Base-by-base conservation (phyloP, 2,888 invertebrate species). In the Chloroclysta siterata region DNA sequence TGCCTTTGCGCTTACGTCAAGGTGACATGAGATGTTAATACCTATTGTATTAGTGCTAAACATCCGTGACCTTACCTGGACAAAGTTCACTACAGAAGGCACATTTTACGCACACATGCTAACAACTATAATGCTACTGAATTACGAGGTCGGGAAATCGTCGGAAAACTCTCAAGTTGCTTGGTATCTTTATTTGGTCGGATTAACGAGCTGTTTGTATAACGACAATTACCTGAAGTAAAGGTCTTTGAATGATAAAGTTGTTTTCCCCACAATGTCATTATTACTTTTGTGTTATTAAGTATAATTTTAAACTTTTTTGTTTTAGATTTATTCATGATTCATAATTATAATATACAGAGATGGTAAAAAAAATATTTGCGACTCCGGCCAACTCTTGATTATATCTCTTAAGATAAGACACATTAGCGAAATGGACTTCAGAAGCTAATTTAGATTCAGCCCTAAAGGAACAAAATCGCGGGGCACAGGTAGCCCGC, bases 21-120 rank as follows among this genome's bases (percentile, higher is more conserved):
- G 92, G 91, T 90, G 92, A 92, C 89, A 90, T 79, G 85, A 84
- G 86, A 87, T 88, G 89, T 87, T 90, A 90, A 90, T 88, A 82
- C 77, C 86, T 88, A 89, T 89, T 89, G 88, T 90, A 83, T 87
- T 85, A 84, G 88, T 84, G 88, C 88, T 91, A 90, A 90, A 88
- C 84, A 90, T 81, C 86, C 88, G 82, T 90, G 90, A 93, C 92
- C 92, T 92, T 89, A 91, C 77, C 73, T 76, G 89, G 85, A 88
- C 90, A 90, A 88, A 93, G 91, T 92, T 91, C 91, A 90, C 80
- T 83, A 78, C 84, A 87, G 79, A 83, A 82, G 82, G 79, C 81
- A 84, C 82, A 84, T 85, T 79, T 74, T 76, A 73, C 76, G 29
- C 73, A 75, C 77, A 77, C 74, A 74, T 62, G 73, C 70, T 66